Percentiles rank a stretch among this genome's conserved stretches.
These are phyloP conservation scores for Propithecus deckenii DNA, from an alignment of 2,797 vertebrate genomes.

Conservation along the genomic window DNA sequence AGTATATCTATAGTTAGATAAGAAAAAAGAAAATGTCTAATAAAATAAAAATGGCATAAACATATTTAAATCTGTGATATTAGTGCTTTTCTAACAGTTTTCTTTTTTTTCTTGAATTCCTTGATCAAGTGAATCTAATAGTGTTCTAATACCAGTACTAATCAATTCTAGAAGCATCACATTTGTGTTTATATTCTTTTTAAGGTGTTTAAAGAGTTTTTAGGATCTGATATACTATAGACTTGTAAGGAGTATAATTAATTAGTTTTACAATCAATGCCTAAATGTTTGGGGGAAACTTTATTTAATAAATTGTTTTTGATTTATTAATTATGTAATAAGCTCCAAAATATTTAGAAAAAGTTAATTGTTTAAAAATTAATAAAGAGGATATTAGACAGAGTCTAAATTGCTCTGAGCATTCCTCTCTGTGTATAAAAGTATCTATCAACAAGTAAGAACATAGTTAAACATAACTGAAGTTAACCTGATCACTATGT, in stretches of 20 bases:
- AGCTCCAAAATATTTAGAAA: background rate
- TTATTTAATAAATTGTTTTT: background rate
- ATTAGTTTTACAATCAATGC: background rate
- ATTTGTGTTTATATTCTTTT: background rate
- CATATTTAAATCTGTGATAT: background rate
- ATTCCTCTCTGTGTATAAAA: background rate
- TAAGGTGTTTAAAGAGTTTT: background rate
- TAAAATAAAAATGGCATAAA: conserved; percentile 13
- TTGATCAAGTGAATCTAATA: background rate
- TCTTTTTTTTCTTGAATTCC: too few relatives aligned
- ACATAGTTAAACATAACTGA: background rate
- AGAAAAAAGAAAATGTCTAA: background rate
- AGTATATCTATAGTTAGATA: background rate
- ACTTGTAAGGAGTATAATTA: background rate
- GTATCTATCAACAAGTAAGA: background rate
- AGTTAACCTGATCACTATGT: background rate
- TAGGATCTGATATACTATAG: background rate
- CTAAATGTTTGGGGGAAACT: background rate
- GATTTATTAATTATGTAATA: background rate
- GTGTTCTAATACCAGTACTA: background rate
- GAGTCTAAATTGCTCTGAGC: background rate
- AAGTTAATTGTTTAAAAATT: background rate
- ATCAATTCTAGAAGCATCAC: background rate
- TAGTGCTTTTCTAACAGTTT: background rate
- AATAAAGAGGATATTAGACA: background rate